A percentile compares a stretch with the other conserved stretches of the same genome.
Evolutionary conservation across 2,113 vertebrate genomes (phyloP).

Genomic region (Rhinichthys klamathensis): DNA sequence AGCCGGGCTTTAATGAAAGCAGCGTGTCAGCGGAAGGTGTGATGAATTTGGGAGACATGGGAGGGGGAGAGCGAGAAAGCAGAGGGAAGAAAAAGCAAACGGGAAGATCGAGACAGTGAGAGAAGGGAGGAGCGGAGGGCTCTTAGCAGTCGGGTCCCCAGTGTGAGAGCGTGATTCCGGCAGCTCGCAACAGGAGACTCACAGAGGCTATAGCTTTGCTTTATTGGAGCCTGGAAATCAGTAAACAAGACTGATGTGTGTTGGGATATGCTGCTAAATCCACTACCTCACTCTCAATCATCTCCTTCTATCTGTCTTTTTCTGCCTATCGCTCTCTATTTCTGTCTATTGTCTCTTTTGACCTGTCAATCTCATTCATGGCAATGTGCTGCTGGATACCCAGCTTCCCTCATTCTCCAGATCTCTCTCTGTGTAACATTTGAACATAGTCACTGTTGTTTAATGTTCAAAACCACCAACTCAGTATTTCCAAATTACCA

Average conservation of each 20-base stretch:
- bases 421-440: not conserved
- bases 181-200: constrained; percentile 26
- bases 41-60: constrained; percentile 39
- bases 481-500: not conserved
- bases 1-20: constrained; percentile 48
- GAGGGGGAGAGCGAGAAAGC: not conserved
- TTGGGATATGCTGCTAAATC: constrained; percentile 33
- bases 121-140: constrained; percentile 22
- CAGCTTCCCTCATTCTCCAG: not conserved
- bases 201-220: constrained; percentile 35
- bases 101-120: constrained; percentile 12
- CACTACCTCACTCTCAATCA: constrained; percentile 18
- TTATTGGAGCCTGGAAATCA: constrained; percentile 42
- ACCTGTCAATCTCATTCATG: constrained; percentile 1
- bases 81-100: not conserved
- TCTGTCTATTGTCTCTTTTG: constrained; percentile 31
- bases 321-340: constrained; percentile 2
- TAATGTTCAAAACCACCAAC: not conserved
- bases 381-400: not conserved
- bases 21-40: constrained; percentile 50
- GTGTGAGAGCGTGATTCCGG: constrained; percentile 21
- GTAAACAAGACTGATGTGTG: constrained; percentile 46
- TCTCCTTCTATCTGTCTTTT: constrained; percentile 18
- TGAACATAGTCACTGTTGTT: not conserved
- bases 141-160: constrained; percentile 32